Base-by-base conservation (phyloP, 2,797 vertebrate genomes). In the Schizopygopsis pylzovi region DNA sequence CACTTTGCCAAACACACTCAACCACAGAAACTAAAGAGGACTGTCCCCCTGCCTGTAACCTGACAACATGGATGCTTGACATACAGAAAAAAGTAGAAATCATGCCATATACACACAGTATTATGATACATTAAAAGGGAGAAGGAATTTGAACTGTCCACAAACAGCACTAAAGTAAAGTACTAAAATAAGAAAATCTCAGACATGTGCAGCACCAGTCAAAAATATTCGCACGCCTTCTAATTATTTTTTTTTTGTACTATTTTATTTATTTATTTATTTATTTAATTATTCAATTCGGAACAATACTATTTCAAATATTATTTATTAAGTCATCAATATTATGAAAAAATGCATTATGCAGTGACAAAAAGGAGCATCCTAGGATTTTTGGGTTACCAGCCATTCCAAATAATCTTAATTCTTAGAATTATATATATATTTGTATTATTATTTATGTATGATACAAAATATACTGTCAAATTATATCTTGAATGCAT, bases 11-110 rank as follows among this genome's bases (percentile, higher is more conserved):
- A 83, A 86, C 84, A 87, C 45, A 75, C 28, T 72, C 43, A 88
- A 88, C 88, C 90, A 86, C 90, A 80, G 87, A 89, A 81, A 89
- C 76, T 61, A 47, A 63, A 82, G 43, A 49, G 79, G 82, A 72
- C 87, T 16, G 81, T 79, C 87, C 71, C 79, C 3, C 15, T 45
- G 7, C 52, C 68, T 45, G 4, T 33, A 79, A 65, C 65, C 65
- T 37, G 76, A 41, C 76, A 78, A 65, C n/a, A 63, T 25, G 15
- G 18, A 84, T 75, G 25, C 39, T 47, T 63, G 41, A 75, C 7
- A 15, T 49, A 71, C 16, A 78, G 28, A 77, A 45, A 39, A 39
- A 4, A 52, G 39, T n/a, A 49, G 33, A 59, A 59, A 72, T 28
- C 81, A 43, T 47, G 61, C 43, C 16, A 25, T 56, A 54, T 56